A percentile compares a stretch with the other conserved stretches of the same genome.
These are phyloP conservation scores for Poecilia picta DNA, from an alignment of 2,797 vertebrate genomes.

Conservation along the genomic window DNA sequence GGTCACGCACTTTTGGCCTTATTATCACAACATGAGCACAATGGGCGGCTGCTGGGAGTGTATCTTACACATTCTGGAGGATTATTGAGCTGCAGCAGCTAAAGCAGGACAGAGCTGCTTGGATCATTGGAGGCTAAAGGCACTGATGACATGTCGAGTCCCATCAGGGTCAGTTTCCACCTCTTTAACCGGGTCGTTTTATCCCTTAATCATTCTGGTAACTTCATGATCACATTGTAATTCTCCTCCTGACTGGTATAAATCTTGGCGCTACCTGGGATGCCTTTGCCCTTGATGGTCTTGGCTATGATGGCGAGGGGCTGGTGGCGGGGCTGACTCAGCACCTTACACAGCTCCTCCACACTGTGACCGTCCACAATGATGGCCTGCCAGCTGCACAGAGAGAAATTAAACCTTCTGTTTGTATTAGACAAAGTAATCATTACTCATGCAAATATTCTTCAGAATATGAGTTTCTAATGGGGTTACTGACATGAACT, in stretches of 20 bases:
- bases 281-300: constrained; percentile 92
- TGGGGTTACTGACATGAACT: not conserved
- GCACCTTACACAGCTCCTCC: constrained; percentile 92
- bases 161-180: not conserved
- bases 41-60: constrained; percentile 33
- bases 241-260: not conserved
- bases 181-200: not conserved
- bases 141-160: not conserved
- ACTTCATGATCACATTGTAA: not conserved
- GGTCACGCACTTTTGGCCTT: constrained; percentile 34
- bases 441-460: not conserved
- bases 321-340: constrained; percentile 88
- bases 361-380: constrained; percentile 93
- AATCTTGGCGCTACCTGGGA: constrained; percentile 81
- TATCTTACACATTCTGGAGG: constrained; percentile 69
- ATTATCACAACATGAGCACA: constrained; percentile 54
- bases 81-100: constrained; percentile 58
- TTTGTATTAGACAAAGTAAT: not conserved
- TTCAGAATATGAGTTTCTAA: not conserved
- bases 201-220: not conserved
- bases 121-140: constrained; percentile 56
- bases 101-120: constrained; percentile 44
- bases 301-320: constrained; percentile 91
- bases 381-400: constrained; percentile 86
- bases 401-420: constrained; percentile 13